Evolutionary conservation across 2,888 invertebrate genomes (phyloP).

Genomic region (Sinelater perroti): DNA sequence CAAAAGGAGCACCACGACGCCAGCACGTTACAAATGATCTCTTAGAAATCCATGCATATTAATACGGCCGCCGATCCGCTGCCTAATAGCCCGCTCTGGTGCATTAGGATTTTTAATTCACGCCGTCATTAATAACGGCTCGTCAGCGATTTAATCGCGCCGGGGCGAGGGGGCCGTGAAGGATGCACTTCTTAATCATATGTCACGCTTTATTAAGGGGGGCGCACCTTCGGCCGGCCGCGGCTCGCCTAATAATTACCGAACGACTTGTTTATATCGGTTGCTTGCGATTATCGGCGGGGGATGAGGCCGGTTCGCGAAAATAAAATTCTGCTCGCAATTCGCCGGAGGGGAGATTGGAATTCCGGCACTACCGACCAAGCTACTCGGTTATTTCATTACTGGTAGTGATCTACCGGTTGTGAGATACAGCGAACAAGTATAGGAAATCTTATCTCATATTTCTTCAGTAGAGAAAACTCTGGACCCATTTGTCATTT

Average conservation of each 20-base stretch:
- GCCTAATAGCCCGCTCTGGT: slow-evolving; percentile 39
- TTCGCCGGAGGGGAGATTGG: too few relatives aligned
- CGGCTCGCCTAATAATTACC: slow-evolving; percentile 46
- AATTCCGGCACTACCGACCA: too few relatives aligned
- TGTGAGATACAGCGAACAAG: too few relatives aligned
- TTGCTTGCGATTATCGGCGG: too few relatives aligned
- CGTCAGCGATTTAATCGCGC: slow-evolving; percentile 42
- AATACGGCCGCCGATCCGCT: slow-evolving; percentile 43
- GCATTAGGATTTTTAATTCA: slow-evolving; percentile 47
- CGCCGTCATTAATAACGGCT: slow-evolving; percentile 44
- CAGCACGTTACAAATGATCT: slow-evolving; percentile 49
- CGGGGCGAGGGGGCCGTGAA: slow-evolving; percentile 36
- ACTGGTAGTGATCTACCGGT: too few relatives aligned
- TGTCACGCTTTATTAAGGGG: slow-evolving; percentile 55
- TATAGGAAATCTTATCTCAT: too few relatives aligned
- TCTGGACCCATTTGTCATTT: too few relatives aligned
- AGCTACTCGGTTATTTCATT: too few relatives aligned
- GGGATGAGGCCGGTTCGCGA: too few relatives aligned
- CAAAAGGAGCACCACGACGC: slow-evolving; percentile 36
- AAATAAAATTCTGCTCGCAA: too few relatives aligned
- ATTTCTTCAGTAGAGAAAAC: too few relatives aligned
- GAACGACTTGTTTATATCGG: slow-evolving; percentile 48
- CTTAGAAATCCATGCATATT: slow-evolving; percentile 51
- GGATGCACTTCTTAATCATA: slow-evolving; percentile 53
- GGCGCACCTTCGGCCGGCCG: slow-evolving; percentile 48